phyloP scores from a whole-genome alignment of 2,797 vertebrate genomes.

The Pantherophis vulpinus region DNA sequence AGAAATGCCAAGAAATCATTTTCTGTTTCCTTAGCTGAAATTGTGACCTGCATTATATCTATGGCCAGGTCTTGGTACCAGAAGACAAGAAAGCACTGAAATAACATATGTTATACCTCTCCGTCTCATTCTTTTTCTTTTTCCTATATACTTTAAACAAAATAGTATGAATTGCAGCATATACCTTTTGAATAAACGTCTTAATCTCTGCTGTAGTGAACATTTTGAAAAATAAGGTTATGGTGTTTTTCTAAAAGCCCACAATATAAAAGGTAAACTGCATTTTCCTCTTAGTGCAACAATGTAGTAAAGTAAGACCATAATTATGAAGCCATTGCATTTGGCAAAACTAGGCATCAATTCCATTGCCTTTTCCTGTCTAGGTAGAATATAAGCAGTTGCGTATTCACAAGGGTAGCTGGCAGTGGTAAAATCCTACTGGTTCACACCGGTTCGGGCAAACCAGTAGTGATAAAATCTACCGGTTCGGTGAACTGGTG shows the following conservation, averaged over 20 bases:
- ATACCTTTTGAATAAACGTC: not conserved
- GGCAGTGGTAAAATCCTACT: too few relatives aligned
- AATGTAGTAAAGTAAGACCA: not conserved
- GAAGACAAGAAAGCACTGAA: not conserved
- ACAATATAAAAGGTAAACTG: not conserved
- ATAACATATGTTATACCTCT: not conserved
- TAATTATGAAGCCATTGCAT: not conserved
- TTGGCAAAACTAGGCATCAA: constrained; percentile 1
- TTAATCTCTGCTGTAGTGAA: not conserved
- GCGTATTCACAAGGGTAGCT: not conserved
- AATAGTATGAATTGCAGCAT: not conserved
- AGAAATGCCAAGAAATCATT: not conserved
- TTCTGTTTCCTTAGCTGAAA: not conserved
- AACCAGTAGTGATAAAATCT: too few relatives aligned
- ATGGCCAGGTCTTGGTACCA: not conserved
- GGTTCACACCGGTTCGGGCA: too few relatives aligned
- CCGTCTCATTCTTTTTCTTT: not conserved
- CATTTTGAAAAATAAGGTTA: not conserved
- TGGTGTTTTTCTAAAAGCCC: not conserved
- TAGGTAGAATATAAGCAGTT: not conserved
- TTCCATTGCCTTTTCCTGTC: not conserved
- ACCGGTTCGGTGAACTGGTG: too few relatives aligned
- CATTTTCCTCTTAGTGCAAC: not conserved
- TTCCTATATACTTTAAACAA: not conserved
- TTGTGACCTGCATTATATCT: not conserved